A percentile compares a stretch with the other conserved stretches of the same genome.
Evolutionary conservation across 2,888 invertebrate genomes (phyloP).

Genomic region (Stenodera caucasica): DNA sequence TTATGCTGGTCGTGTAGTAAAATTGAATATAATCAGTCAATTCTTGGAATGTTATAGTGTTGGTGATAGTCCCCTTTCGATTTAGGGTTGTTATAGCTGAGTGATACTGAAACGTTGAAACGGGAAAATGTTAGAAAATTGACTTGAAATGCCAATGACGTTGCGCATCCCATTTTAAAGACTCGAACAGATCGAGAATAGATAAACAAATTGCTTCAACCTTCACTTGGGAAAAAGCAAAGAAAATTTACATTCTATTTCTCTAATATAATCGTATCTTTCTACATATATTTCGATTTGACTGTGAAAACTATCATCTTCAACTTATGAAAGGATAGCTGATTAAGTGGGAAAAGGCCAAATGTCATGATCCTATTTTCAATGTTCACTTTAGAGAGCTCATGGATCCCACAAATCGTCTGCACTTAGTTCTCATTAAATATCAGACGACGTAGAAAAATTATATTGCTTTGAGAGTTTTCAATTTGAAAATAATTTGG

Average conservation of each 20-base stretch:
- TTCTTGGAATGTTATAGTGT: not conserved
- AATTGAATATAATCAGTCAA: not conserved
- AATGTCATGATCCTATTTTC: not conserved
- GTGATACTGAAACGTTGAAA: constrained; percentile 9
- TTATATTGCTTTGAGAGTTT: not conserved
- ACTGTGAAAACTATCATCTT: not conserved
- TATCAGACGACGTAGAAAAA: not conserved
- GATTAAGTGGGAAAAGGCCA: not conserved
- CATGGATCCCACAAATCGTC: not conserved
- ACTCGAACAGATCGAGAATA: constrained; percentile 15
- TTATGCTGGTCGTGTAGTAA: not conserved
- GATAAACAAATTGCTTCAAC: constrained; percentile 19
- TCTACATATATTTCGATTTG: no score
- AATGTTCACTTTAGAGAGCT: not conserved
- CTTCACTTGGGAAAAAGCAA: constrained; percentile 1
- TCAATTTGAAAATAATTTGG: not conserved
- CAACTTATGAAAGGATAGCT: not conserved
- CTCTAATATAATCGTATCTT: no score
- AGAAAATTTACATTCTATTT: no score
- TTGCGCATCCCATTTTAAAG: constrained; percentile 13
- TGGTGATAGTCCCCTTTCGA: not conserved
- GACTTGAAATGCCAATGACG: constrained; percentile 12
- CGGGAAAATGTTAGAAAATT: constrained; percentile 14
- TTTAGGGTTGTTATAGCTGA: constrained; percentile 18
- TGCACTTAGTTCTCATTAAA: not conserved